A percentile compares a stretch with the other conserved stretches of the same genome.
Conservation (phyloP, 2,113 vertebrate species). For the Choloepus hoffmanni region DNA sequence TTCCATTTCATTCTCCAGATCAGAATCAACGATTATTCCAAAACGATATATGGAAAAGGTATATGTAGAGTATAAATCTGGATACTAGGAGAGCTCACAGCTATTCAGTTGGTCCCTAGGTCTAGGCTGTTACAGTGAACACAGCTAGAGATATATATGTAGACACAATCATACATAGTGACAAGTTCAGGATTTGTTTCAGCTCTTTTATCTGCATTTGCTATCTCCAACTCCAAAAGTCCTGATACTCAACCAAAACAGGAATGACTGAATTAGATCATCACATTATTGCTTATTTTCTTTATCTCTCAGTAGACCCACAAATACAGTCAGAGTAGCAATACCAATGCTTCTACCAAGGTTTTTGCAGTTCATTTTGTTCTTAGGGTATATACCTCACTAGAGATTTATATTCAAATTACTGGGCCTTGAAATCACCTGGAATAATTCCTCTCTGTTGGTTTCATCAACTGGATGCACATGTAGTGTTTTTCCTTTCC, state of each 20-base stretch:
- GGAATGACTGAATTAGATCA: background rate
- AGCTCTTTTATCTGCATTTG: background rate
- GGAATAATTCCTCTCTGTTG: background rate
- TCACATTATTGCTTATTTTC: background rate
- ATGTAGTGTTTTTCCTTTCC: background rate
- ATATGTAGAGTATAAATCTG: background rate
- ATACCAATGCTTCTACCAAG: too few relatives aligned
- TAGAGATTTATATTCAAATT: background rate
- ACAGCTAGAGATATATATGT: background rate
- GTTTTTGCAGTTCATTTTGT: background rate
- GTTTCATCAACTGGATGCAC: background rate
- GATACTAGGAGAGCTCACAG: background rate
- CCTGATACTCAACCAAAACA: background rate
- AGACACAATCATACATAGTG: background rate
- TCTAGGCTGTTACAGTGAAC: background rate
- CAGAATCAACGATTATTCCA: background rate
- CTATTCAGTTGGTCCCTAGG: background rate
- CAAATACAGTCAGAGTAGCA: background rate
- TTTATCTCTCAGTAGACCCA: background rate
- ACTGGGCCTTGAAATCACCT: background rate
- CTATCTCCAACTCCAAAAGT: background rate
- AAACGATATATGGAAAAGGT: background rate
- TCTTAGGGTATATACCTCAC: background rate
- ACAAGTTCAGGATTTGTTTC: background rate
- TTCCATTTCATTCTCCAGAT: conserved; percentile 49